Evolutionary conservation across 2,888 invertebrate species (phyloP), one percentile per base, ranked within the genome.

Genomic region (Sarcophaga variegata): DNA sequence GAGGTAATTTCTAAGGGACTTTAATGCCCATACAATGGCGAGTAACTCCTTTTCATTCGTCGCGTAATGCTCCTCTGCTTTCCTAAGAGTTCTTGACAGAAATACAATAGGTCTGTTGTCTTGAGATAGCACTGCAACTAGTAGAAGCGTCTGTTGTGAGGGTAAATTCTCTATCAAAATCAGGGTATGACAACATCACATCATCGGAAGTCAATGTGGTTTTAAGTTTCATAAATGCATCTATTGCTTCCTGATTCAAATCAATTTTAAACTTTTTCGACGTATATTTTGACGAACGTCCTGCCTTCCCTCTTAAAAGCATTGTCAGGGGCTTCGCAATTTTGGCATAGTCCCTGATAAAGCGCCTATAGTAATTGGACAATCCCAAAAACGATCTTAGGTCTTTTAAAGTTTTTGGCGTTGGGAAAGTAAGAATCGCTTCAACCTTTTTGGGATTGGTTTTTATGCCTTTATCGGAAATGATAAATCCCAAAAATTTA

Each of bases 101-200:
- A 25, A 25, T 76, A 25, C 25, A 25, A 25, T 25, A 25, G 25
- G 25, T 25, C 25, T 25, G 3, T 25, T 25, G 25, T 25, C 64
- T 45, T 84, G 79, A 62, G 72, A 59, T 8, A 72, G 64, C 8
- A 72, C 80, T 11, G 71, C 64, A 64, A 64, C 71, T 11, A 81
- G 22, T 8, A 72, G 80, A 80, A 2, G 70, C 80, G 14, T 80
- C 64, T n/a, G n/a, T n/a, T n/a, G n/a, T n/a, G n/a, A n/a, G n/a
- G n/a, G n/a, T n/a, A n/a, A n/a, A n/a, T n/a, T n/a, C n/a, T 10
- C 74, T 86, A 49, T 69, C 49, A 20, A 67, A 62, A 69, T 81
- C 27, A 25, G 70, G 69, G n/a, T 74, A 84, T 25, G 27, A 25
- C 4, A 74, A n/a, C 49, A 72, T 60, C 12, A 78, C 79, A 3